phyloP scores from a whole-genome alignment of 1,140 invertebrate genomes.

The Nasonia giraulti region DNA sequence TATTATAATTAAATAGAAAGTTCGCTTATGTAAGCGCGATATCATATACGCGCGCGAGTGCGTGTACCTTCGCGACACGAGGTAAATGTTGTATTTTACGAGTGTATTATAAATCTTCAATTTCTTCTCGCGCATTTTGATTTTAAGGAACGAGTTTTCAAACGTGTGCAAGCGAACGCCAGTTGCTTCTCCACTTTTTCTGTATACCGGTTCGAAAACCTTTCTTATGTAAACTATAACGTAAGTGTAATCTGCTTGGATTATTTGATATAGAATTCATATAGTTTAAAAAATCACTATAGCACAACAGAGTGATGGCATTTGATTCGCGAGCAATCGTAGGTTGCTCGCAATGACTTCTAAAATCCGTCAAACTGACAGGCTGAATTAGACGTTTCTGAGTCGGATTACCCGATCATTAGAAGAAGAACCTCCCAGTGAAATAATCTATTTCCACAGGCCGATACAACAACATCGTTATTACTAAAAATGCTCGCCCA shows the following conservation, averaged over 20 bases:
- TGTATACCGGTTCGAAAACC: background rate
- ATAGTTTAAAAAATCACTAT: too few species aligned
- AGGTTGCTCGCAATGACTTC: too few species aligned
- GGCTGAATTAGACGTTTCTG: too few species aligned
- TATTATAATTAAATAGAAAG: constrained; percentile 22
- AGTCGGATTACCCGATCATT: too few species aligned
- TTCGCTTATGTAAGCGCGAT: constrained; percentile 26
- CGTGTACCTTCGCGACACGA: background rate
- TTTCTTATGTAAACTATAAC: background rate
- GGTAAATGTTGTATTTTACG: background rate
- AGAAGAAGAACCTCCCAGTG: too few species aligned
- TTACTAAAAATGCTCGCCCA: too few species aligned
- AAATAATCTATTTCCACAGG: too few species aligned
- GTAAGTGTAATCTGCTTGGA: background rate
- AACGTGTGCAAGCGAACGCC: background rate
- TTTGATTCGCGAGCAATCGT: too few species aligned
- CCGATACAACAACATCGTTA: too few species aligned
- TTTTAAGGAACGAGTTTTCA: background rate
- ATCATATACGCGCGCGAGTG: background rate
- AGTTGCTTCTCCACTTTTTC: background rate
- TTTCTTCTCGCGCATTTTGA: background rate
- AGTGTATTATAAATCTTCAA: background rate
- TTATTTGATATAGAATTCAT: too few species aligned
- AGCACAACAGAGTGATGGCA: too few species aligned
- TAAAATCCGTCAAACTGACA: too few species aligned